These are phyloP conservation scores for Mustelus asterias DNA, from an alignment of 2,113 vertebrate genomes.

Conservation along the genomic window DNA sequence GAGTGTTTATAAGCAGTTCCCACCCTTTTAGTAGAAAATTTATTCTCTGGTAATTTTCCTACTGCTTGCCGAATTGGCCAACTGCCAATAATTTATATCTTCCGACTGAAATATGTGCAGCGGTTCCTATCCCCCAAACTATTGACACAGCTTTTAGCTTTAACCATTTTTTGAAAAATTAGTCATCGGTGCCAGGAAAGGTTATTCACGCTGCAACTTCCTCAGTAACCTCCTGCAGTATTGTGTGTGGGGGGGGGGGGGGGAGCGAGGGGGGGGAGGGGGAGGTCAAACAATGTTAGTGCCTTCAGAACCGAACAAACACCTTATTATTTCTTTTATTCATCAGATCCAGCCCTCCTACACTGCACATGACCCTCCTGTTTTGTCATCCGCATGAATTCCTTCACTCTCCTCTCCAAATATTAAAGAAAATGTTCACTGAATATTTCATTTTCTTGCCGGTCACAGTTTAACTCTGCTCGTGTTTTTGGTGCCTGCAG, in stretches of 20 bases:
- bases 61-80: background rate
- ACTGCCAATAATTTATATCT: background rate
- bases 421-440: no score
- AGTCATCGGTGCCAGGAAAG: background rate
- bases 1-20: background rate
- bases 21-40: background rate
- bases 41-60: background rate
- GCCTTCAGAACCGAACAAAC: background rate
- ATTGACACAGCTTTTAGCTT: background rate
- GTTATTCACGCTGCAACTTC: background rate
- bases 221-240: background rate
- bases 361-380: background rate
- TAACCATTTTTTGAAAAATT: background rate
- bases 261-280: no score
- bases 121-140: background rate
- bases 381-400: background rate
- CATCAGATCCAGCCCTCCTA: background rate
- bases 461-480: background rate
- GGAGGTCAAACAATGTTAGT: background rate
- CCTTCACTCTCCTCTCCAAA: background rate
- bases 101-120: background rate
- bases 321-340: background rate
- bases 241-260: background rate
- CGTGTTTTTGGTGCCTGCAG: background rate
- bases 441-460: background rate